Conservation (phyloP, 1,140 invertebrate genomes). For the Scaptomyza pallida region DNA sequence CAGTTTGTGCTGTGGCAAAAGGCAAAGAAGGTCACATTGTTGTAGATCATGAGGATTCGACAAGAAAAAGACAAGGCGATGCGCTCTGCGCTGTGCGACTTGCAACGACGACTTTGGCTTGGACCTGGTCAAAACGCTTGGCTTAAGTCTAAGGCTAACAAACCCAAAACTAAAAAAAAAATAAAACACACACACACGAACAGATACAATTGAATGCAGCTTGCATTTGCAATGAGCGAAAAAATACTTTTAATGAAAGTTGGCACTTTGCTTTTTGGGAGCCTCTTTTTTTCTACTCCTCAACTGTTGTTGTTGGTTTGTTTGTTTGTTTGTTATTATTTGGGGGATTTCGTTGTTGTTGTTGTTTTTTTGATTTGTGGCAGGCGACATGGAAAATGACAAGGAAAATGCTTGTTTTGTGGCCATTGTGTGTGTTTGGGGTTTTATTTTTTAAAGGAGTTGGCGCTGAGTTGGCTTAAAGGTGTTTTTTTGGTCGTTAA, state of each 20-base stretch:
- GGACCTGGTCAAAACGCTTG: slow-evolving; percentile 47
- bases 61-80: slow-evolving; percentile 36
- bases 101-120: slow-evolving; percentile 1
- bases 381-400: slow-evolving; percentile 72
- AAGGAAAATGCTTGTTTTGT: slow-evolving; percentile 46
- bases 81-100: too few species aligned
- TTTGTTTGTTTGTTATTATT: slow-evolving; percentile 20
- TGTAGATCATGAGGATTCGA: slow-evolving; percentile 78
- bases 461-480: slow-evolving; percentile 19
- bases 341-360: slow-evolving; percentile 30
- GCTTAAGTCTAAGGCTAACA: slow-evolving; percentile 43
- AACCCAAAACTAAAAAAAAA: slow-evolving; percentile 52
- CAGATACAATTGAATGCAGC: slow-evolving; percentile 71
- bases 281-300: slow-evolving; percentile 6
- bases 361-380: slow-evolving; percentile 68
- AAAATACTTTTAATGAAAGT: slow-evolving; percentile 82
- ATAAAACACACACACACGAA: slow-evolving; percentile 15
- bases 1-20: slow-evolving; percentile 30
- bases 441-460: slow-evolving; percentile 18
- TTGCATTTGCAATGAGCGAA: slow-evolving; percentile 74
- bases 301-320: background rate
- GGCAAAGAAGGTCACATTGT: slow-evolving; percentile 76
- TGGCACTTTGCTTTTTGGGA: slow-evolving; percentile 71
- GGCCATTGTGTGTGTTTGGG: slow-evolving; percentile 5
- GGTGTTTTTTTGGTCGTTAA: slow-evolving; percentile 14